These are phyloP conservation scores for Epirrita christyi DNA, from an alignment of 2,888 invertebrate genomes.

Conservation along the genomic window DNA sequence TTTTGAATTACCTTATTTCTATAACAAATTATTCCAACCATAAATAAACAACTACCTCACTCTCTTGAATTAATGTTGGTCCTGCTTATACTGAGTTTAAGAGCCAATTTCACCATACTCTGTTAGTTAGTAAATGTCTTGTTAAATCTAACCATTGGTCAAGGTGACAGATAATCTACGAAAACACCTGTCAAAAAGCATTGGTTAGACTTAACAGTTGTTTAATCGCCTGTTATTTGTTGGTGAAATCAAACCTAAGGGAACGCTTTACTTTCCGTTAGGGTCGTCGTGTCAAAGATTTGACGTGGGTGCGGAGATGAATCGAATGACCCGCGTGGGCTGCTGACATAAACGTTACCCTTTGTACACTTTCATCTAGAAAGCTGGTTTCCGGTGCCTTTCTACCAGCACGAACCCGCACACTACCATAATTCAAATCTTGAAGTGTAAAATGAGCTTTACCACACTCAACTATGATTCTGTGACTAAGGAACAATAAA, in stretches of 20 bases:
- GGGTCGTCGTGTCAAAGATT: slow-evolving; percentile 32
- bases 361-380: background rate
- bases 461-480: too few relatives aligned
- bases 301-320: slow-evolving; percentile 34
- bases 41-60: background rate
- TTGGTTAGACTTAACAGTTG: too few relatives aligned
- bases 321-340: slow-evolving; percentile 32
- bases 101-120: too few relatives aligned
- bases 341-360: slow-evolving; percentile 23
- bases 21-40: background rate
- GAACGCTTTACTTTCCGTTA: slow-evolving; percentile 30
- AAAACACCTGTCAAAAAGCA: too few relatives aligned
- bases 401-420: background rate
- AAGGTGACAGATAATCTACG: too few relatives aligned
- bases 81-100: slow-evolving; percentile 29
- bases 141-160: too few relatives aligned
- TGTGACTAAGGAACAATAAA: too few relatives aligned
- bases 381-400: slow-evolving; percentile 1
- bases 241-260: too few relatives aligned
- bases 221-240: too few relatives aligned
- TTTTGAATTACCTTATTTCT: background rate
- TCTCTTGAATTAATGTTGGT: slow-evolving; percentile 12
- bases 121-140: too few relatives aligned
- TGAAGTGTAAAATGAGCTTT: too few relatives aligned
- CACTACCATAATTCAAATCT: too few relatives aligned